Conservation (phyloP, 2,888 invertebrate genomes). For the Rotaria macrura region DNA sequence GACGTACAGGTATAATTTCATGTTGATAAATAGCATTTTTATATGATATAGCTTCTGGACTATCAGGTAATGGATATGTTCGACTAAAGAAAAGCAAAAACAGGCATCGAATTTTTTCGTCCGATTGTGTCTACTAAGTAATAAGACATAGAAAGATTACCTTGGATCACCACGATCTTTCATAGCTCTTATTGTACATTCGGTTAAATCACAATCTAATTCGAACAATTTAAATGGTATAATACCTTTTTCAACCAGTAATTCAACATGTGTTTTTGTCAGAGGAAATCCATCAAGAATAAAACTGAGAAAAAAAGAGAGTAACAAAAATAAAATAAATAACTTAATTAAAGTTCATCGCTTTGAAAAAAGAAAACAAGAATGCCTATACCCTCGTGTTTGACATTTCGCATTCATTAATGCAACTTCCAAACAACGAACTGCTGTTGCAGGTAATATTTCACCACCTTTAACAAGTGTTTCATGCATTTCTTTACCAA, state of each 20-base stretch:
- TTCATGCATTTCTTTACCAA: slow-evolving; percentile 37
- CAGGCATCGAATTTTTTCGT: not conserved
- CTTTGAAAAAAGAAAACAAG: too few relatives aligned
- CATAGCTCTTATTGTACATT: slow-evolving; percentile 44
- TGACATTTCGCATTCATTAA: slow-evolving; percentile 47
- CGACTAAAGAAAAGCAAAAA: too few relatives aligned
- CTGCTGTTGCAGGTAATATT: slow-evolving; percentile 42
- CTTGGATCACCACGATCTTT: slow-evolving; percentile 43
- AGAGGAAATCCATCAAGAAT: slow-evolving; percentile 49
- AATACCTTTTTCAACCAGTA: slow-evolving; percentile 45
- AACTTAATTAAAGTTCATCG: not conserved
- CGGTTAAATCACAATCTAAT: slow-evolving; percentile 42
- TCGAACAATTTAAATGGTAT: slow-evolving; percentile 48
- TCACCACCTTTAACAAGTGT: slow-evolving; percentile 28
- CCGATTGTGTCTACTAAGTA: not conserved
- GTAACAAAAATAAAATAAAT: not conserved
- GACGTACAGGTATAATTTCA: slow-evolving; percentile 39
- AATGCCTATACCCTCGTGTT: slow-evolving; percentile 47
- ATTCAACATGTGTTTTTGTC: slow-evolving; percentile 43
- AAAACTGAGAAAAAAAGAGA: slow-evolving; percentile 39
- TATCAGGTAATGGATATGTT: slow-evolving; percentile 43
- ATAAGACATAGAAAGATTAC: slow-evolving; percentile 36
- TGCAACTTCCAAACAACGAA: slow-evolving; percentile 44
- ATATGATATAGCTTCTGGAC: slow-evolving; percentile 44
- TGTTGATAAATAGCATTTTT: slow-evolving; percentile 42